Percentiles rank a stretch among this genome's conserved stretches.
phyloP scores from a whole-genome alignment of 2,113 vertebrate genomes.

The Mohoua ochrocephala region DNA sequence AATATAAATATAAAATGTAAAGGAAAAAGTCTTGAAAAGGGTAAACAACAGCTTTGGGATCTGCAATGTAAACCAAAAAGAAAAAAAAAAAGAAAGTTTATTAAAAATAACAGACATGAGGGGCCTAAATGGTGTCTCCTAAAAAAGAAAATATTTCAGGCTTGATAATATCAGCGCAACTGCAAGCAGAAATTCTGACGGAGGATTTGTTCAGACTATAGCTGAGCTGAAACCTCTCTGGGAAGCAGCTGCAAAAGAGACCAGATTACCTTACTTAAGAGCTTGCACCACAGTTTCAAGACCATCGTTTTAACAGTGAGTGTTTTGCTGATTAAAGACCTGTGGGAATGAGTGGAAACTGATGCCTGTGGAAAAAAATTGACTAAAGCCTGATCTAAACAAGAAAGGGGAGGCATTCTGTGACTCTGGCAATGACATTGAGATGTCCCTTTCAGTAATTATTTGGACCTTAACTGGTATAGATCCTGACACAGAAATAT shows the following conservation, averaged over 20 bases:
- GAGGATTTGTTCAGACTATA: background rate
- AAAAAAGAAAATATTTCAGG: background rate
- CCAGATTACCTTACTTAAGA: background rate
- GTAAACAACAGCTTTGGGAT: background rate
- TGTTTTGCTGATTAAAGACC: conserved; percentile 7
- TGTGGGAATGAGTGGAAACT: background rate
- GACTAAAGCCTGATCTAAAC: background rate
- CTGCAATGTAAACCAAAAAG: background rate
- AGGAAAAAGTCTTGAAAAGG: background rate
- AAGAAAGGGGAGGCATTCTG: background rate
- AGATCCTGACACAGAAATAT: background rate
- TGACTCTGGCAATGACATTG: background rate
- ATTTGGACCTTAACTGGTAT: background rate
- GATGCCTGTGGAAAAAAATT: background rate
- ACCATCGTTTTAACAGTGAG: background rate
- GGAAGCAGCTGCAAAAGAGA: background rate
- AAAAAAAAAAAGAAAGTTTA: background rate
- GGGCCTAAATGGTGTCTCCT: background rate
- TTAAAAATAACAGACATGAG: background rate
- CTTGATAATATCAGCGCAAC: background rate
- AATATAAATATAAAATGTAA: background rate
- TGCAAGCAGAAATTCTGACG: background rate
- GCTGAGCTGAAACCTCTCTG: background rate
- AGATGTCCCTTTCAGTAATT: background rate
- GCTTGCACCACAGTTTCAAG: background rate